phyloP scores from a whole-genome alignment of 1,140 invertebrate genomes.

The Colletes latitarsis region DNA sequence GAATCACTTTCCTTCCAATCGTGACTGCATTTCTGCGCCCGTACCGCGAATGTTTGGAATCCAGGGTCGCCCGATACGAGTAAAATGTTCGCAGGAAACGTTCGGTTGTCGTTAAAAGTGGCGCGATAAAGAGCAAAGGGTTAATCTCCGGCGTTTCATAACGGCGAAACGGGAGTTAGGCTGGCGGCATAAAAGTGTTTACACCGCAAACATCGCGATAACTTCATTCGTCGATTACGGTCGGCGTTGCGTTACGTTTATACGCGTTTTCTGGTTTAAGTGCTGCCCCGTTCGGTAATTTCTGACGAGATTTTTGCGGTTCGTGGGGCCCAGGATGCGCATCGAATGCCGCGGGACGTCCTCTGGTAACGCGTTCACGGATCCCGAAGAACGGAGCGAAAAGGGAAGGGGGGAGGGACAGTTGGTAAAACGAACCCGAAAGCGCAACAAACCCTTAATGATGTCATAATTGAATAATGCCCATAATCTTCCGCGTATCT shows the following conservation, averaged over 20 bases:
- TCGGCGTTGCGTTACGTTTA: not conserved
- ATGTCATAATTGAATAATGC: conserved; percentile 66
- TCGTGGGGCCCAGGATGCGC: not conserved
- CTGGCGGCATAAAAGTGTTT: conserved; percentile 18
- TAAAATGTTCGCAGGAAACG: not conserved
- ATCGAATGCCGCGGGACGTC: too few species aligned
- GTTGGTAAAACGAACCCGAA: conserved; percentile 32
- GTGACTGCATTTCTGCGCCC: too few species aligned
- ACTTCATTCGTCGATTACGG: conserved; percentile 4
- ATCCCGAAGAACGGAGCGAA: too few species aligned
- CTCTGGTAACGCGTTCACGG: too few species aligned
- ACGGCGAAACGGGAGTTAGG: not conserved
- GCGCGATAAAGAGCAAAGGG: not conserved
- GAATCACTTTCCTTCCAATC: too few species aligned
- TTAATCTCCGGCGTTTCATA: conserved; percentile 7
- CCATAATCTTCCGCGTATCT: conserved; percentile 49
- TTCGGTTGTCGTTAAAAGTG: conserved; percentile 6
- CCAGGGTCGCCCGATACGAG: not conserved
- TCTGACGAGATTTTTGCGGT: too few species aligned
- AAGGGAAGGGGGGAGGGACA: too few species aligned
- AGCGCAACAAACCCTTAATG: conserved; percentile 55
- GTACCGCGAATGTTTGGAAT: not conserved
- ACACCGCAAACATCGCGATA: conserved; percentile 16
- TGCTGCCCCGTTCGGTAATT: not conserved
- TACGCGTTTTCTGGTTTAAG: not conserved